These are phyloP conservation scores for Hesperophylax magnus DNA, from an alignment of 1,140 invertebrate species.

Conservation along the genomic window DNA sequence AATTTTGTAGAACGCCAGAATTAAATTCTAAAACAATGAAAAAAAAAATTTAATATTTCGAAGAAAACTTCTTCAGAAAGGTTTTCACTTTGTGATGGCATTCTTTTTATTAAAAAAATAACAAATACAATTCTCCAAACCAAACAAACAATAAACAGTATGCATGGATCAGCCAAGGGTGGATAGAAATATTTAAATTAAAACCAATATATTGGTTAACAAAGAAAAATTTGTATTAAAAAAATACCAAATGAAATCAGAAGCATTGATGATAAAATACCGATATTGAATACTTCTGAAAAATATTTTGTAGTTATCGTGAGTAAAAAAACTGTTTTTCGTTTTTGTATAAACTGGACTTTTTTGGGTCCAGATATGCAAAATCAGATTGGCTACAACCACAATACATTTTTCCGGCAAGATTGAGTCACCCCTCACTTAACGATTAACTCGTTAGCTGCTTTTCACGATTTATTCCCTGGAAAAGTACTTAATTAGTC, in stretches of 20 bases:
- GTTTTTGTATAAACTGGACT: neutral
- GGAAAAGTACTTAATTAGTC: too few relatives aligned
- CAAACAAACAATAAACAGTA: neutral
- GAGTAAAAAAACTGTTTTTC: neutral
- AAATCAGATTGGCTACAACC: constrained; percentile 8
- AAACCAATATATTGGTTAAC: too few relatives aligned
- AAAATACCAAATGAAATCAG: too few relatives aligned
- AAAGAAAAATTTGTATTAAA: too few relatives aligned
- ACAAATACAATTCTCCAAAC: neutral
- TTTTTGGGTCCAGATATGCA: neutral
- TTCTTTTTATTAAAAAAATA: neutral
- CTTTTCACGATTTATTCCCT: neutral
- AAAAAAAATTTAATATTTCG: neutral
- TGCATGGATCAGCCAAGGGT: neutral
- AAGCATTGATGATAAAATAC: too few relatives aligned
- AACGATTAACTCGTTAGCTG: neutral
- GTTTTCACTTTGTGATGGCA: too few relatives aligned
- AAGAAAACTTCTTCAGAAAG: too few relatives aligned
- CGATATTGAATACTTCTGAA: too few relatives aligned
- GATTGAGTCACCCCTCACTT: neutral
- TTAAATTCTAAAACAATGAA: too few relatives aligned
- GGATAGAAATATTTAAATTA: too few relatives aligned
- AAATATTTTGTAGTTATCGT: too few relatives aligned
- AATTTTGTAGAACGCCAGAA: too few relatives aligned
- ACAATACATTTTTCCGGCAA: neutral